Evolutionary conservation across 2,888 invertebrate species (phyloP), one percentile per base, ranked within the genome.

Genomic region (Andrena haemorrhoa): DNA sequence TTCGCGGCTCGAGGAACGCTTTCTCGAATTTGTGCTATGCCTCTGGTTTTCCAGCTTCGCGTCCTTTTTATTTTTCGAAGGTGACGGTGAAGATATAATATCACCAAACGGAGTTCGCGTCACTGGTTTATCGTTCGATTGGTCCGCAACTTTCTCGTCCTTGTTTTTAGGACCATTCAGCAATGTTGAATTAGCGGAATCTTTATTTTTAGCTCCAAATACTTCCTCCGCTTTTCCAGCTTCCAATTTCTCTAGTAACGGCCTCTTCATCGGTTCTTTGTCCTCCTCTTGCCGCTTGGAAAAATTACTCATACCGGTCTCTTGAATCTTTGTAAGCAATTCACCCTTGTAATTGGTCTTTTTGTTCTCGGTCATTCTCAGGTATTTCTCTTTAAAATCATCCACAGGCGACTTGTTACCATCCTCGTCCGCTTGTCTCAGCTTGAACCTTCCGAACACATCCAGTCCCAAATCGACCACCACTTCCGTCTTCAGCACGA

Each of bases 371-470:
- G 86, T 69, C 58, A 91, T 68, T 51, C 90, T 90, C 0, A 90
- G 33, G 63, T 88, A 91, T 63, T 91, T 92, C 7, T 92, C 90
- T 75, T 91, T 93, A 47, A 94, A 93, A 31, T 89, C 85, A 16
- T 90, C 75, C 0, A 84, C 49, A 0, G 76, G 33, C 0, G 74
- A 33, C 2, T 83, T 82, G 5, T 73, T 31, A 8, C 76, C 53
- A 0, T 89, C 72, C 0, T 79, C 76, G 3, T 89, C 78, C 0
- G 82, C 56, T 0, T 87, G 71, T 79, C 92, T 93, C 3, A 93
- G 58, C 80, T 93, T 94, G 66, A 93, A 93, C 70, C 91, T 89
- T 16, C 93, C 93, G 79, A 94, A 93, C 7, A 92, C 81, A 77
- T 94, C 91, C 2, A 92, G 26, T 5, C 90, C 91, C 56, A 91